A percentile compares a stretch with the other conserved stretches of the same genome.
phyloP scores from a whole-genome alignment of 2,113 vertebrate genomes.

The Patagioenas fasciata region DNA sequence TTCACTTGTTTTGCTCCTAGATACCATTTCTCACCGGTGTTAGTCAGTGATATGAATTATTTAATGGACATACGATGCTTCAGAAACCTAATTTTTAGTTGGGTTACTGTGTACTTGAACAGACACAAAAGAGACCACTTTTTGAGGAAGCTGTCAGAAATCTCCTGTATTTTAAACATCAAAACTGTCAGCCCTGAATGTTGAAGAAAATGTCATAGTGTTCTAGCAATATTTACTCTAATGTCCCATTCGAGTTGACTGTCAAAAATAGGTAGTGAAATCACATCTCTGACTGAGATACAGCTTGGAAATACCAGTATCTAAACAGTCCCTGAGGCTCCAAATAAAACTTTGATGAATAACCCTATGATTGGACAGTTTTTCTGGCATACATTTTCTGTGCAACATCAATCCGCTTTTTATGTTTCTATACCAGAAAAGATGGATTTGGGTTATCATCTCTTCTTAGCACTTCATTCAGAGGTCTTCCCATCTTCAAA shows the following conservation, averaged over 20 bases:
- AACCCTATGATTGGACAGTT: background rate
- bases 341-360: background rate
- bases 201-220: background rate
- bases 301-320: background rate
- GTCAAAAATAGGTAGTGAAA: background rate
- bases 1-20: background rate
- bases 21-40: background rate
- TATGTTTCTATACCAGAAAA: background rate
- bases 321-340: background rate
- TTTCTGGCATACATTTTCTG: background rate
- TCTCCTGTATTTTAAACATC: background rate
- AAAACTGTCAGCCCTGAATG: background rate
- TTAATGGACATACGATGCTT: background rate
- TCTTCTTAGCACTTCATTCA: background rate
- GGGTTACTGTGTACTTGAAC: background rate
- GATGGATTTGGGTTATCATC: background rate
- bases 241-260: background rate
- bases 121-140: background rate
- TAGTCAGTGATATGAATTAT: background rate
- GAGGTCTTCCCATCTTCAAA: conserved; percentile 41
- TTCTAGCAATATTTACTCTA: background rate
- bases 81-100: background rate
- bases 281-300: background rate
- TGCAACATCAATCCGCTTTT: background rate
- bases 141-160: background rate